Conservation (phyloP, 2,888 invertebrate species). For the Drosophila yooni region DNA sequence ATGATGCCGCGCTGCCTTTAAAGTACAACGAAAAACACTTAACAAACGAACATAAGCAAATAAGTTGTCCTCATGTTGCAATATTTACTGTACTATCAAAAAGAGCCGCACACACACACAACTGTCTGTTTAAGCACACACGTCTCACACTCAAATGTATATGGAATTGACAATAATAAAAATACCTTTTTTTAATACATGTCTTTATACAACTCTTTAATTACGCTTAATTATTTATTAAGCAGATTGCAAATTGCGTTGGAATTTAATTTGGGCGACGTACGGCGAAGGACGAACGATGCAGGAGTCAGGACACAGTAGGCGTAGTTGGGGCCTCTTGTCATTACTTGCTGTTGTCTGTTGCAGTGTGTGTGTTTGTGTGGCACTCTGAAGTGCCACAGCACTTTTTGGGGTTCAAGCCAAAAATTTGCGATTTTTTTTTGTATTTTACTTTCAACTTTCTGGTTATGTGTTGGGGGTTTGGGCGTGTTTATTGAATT, state of each 20-base stretch:
- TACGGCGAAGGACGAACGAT: slow-evolving; percentile 31
- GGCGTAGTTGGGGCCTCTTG: slow-evolving; percentile 8
- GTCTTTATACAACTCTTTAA: slow-evolving; percentile 54
- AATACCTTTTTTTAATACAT: slow-evolving; percentile 53
- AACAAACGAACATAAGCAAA: neutral
- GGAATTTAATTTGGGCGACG: slow-evolving; percentile 59
- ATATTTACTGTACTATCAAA: neutral
- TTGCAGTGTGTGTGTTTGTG: neutral
- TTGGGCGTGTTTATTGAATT: slow-evolving; percentile 45
- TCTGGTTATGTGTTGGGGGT: neutral
- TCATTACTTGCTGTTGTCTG: slow-evolving; percentile 35
- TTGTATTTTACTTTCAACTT: slow-evolving; percentile 20
- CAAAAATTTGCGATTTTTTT: slow-evolving; percentile 33
- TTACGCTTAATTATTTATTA: slow-evolving; percentile 68
- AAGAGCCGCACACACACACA: neutral
- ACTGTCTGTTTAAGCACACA: slow-evolving; percentile 9
- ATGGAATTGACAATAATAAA: slow-evolving; percentile 43
- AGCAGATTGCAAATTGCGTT: slow-evolving; percentile 53
- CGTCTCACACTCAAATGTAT: slow-evolving; percentile 15
- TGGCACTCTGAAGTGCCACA: slow-evolving; percentile 57
- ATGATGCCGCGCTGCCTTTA: neutral
- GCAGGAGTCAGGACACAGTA: slow-evolving; percentile 1
- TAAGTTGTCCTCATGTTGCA: neutral
- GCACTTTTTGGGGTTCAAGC: slow-evolving; percentile 39
- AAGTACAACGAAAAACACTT: neutral